phyloP scores from a whole-genome alignment of 2,113 vertebrate species.

The Lasiurus borealis region DNA sequence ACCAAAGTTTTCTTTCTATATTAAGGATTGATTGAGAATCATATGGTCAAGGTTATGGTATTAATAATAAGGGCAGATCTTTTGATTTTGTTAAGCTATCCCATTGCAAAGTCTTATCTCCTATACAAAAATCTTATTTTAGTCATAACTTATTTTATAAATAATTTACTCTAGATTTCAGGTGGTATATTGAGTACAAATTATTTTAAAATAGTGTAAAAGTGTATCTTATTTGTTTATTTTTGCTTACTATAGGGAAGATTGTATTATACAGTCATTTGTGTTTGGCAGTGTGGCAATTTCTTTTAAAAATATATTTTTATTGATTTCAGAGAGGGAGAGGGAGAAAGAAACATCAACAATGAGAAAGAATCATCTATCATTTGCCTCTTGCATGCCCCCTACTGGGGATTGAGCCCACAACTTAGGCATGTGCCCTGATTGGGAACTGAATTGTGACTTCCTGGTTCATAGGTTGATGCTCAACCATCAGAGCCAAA shows the following conservation, averaged over 20 bases:
- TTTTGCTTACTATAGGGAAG: neutral
- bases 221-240: neutral
- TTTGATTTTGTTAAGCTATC: constrained; percentile 36
- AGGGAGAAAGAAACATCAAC: too few relatives aligned
- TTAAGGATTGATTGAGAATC: neutral
- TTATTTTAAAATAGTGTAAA: constrained; percentile 51
- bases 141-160: neutral
- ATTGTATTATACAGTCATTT: neutral
- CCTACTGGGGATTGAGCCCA: too few relatives aligned
- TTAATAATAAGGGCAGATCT: neutral
- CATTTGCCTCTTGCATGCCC: too few relatives aligned
- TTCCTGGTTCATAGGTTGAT: too few relatives aligned
- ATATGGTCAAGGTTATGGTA: neutral
- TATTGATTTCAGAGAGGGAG: too few relatives aligned
- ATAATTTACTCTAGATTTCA: neutral
- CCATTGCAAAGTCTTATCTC: neutral
- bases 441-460: too few relatives aligned
- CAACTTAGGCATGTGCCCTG: too few relatives aligned
- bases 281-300: neutral
- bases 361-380: too few relatives aligned
- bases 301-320: neutral
- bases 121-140: constrained; percentile 30
- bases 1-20: neutral
- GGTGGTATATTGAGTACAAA: neutral
- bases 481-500: too few relatives aligned